Evolutionary conservation across 2,888 invertebrate genomes (phyloP).

Genomic region (Ophion slaviceki): DNA sequence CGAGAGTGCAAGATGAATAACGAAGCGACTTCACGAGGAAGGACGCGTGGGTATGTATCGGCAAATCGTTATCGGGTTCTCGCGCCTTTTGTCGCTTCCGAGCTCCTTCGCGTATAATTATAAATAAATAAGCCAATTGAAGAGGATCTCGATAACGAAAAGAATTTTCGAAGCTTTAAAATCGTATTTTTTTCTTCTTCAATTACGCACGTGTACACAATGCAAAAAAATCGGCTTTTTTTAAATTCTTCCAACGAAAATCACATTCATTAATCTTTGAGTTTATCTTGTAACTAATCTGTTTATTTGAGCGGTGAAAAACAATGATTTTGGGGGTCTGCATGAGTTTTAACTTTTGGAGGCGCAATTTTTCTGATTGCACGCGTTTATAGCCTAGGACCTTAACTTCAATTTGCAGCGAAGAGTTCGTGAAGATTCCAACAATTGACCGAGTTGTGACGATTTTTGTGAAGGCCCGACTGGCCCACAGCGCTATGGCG

Average conservation of each 20-base stretch:
- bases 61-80: slow-evolving; percentile 35
- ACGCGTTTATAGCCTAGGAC: too few relatives aligned
- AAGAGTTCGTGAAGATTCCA: too few relatives aligned
- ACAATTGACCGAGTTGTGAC: too few relatives aligned
- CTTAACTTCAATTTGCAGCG: too few relatives aligned
- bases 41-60: slow-evolving; percentile 10
- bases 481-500: too few relatives aligned
- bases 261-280: neutral
- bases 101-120: neutral
- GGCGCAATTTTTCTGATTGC: too few relatives aligned
- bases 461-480: too few relatives aligned
- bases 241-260: neutral
- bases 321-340: neutral
- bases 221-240: neutral
- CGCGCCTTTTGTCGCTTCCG: slow-evolving; percentile 19
- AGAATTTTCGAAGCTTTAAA: neutral
- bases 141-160: neutral
- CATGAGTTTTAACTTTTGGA: neutral
- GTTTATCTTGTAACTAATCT: neutral
- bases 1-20: slow-evolving; percentile 36
- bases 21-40: slow-evolving; percentile 43
- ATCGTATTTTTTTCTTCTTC: neutral
- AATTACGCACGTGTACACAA: neutral
- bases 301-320: neutral
- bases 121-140: neutral